Evolutionary conservation across 2,797 vertebrate species (phyloP).

Genomic region (Cynopterus sphinx): DNA sequence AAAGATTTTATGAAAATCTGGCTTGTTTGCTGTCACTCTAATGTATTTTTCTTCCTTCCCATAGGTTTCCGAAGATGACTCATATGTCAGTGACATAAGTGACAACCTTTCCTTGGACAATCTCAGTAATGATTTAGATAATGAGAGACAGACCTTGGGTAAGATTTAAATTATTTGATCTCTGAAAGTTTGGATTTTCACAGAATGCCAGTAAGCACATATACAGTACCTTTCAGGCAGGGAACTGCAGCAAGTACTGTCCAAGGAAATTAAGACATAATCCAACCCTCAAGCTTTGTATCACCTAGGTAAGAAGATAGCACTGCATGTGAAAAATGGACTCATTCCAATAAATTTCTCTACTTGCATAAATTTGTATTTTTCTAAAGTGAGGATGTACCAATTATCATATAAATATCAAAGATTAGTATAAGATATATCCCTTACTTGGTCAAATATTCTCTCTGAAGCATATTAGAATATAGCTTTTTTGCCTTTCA

Average conservation of each 20-base stretch:
- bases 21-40: not conserved
- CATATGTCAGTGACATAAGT: constrained; percentile 97
- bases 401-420: not conserved
- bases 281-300: not conserved
- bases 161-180: constrained; percentile 60
- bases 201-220: not conserved
- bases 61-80: constrained; percentile 97
- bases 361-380: not conserved
- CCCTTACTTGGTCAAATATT: not conserved
- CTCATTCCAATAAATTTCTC: not conserved
- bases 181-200: constrained; percentile 8
- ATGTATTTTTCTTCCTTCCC: constrained; percentile 69
- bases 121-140: constrained; percentile 93
- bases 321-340: not conserved
- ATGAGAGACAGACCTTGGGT: constrained; percentile 88
- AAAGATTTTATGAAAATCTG: not conserved
- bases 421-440: not conserved
- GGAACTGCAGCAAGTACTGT: not conserved
- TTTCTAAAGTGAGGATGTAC: not conserved
- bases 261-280: not conserved
- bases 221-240: not conserved
- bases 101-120: constrained; percentile 97
- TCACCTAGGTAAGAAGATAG: not conserved
- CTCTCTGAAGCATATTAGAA: not conserved
- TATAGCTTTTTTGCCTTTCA: not conserved